Percentiles rank a stretch among this genome's conserved stretches.
These are phyloP conservation scores for Olivierus martensii DNA, from an alignment of 1,140 invertebrate species.

Conservation along the genomic window DNA sequence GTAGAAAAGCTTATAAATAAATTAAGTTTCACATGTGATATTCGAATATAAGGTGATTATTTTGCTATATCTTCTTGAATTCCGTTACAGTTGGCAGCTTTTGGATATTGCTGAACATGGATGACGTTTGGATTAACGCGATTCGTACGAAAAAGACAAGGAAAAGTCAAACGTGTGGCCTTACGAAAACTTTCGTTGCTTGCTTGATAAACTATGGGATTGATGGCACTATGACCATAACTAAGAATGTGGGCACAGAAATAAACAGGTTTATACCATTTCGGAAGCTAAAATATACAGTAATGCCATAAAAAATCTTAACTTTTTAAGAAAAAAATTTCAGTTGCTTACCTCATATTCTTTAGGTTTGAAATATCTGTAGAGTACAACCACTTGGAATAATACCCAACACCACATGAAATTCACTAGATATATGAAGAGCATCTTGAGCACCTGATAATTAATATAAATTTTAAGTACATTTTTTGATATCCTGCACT, in stretches of 20 bases:
- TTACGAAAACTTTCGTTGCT: slow-evolving; percentile 49
- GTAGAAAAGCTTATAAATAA: too few species aligned
- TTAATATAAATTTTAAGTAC: too few species aligned
- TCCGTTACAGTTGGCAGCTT: too few species aligned
- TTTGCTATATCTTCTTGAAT: too few species aligned
- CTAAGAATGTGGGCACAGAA: slow-evolving; percentile 50
- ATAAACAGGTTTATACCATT: slow-evolving; percentile 40
- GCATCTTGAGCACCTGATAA: slow-evolving; percentile 45
- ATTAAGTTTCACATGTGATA: too few species aligned
- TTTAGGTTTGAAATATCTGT: slow-evolving; percentile 45
- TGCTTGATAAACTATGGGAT: slow-evolving; percentile 56
- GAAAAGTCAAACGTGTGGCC: slow-evolving; percentile 37
- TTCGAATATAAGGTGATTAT: too few species aligned
- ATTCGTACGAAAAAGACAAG: slow-evolving; percentile 13
- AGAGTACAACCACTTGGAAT: slow-evolving; percentile 29
- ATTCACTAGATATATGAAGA: slow-evolving; percentile 49
- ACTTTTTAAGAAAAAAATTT: neutral
- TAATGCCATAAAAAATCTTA: neutral
- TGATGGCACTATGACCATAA: slow-evolving; percentile 51
- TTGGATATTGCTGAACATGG: too few species aligned
- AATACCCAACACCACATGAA: slow-evolving; percentile 48
- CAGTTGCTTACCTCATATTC: slow-evolving; percentile 30
- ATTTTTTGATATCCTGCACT: too few species aligned
- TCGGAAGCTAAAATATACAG: slow-evolving; percentile 11
- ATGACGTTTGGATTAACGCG: too few species aligned